Evolutionary conservation across 2,888 invertebrate species (phyloP).

Genomic region (Macrosiphum euphorbiae): DNA sequence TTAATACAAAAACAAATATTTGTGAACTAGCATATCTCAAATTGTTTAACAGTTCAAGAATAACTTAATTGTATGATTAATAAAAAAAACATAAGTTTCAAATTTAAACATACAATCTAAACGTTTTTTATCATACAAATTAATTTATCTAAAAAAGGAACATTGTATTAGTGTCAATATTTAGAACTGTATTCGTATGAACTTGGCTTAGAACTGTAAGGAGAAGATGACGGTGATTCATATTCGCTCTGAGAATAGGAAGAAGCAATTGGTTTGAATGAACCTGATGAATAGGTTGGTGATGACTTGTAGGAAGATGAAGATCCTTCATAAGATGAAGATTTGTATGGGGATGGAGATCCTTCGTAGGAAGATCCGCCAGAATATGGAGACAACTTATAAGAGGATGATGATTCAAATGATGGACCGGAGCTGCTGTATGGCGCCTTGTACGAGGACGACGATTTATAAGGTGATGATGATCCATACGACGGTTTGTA

Average conservation of each 20-base stretch:
- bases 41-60: conserved; percentile 38
- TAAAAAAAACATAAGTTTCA: conserved; percentile 23
- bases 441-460: not conserved
- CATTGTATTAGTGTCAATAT: conserved; percentile 53
- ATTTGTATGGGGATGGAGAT: conserved; percentile 25
- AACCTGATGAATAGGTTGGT: conserved; percentile 44
- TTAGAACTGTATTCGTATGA: conserved; percentile 60
- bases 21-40: conserved; percentile 6
- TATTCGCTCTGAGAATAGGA: conserved; percentile 44
- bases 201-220: conserved; percentile 40
- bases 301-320: conserved; percentile 40
- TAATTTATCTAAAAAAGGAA: conserved; percentile 49
- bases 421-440: not conserved
- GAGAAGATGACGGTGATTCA: conserved; percentile 41
- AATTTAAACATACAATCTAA: conserved; percentile 22
- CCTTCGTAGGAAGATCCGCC: not conserved
- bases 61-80: conserved; percentile 19
- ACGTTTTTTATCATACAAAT: conserved; percentile 21
- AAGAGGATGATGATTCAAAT: not conserved
- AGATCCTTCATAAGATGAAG: conserved; percentile 29
- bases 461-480: not conserved
- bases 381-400: conserved; percentile 5
- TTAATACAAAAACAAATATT: conserved; percentile 38
- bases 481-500: not conserved
- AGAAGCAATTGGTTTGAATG: conserved; percentile 49